Base-by-base conservation (phyloP, 2,888 invertebrate genomes). In the Stenichneumon culpator region DNA sequence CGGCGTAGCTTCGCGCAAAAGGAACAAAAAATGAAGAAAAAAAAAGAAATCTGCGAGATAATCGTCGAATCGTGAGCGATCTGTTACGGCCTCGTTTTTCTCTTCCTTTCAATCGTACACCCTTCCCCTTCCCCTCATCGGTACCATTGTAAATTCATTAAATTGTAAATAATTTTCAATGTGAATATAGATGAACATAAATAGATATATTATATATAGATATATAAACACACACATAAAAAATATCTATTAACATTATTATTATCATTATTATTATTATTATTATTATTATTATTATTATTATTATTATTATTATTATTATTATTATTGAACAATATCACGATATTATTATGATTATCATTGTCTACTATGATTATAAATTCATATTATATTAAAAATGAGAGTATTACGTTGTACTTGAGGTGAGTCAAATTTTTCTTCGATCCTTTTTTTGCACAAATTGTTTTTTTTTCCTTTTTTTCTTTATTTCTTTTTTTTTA, bases 321-420 rank as follows among this genome's bases (percentile, higher is more conserved):
- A 86, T 83, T 54, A 79, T 73, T 83, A 88, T 79, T 82, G 65
- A 83, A 86, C 78, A 90, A 87, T 88, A 88, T 86, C 68, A 86
- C 85, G 86, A 87, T 88, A 85, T 88, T 87, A 86, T 86, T 84
- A 87, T 86, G 47, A 73, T 89, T 89, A 92, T 92, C 93, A 93
- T 93, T 93, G 92, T 93, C 93, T 92, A 93, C 91, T 92, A 92
- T 91, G 91, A 93, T 93, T 93, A 93, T 91, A 88, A 92, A 93
- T 93, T 92, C 91, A 92, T 90, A 93, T 93, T 93, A 93, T 93
- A 93, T 93, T 93, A 93, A 93, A 93, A 93, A 92, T 90, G 89
- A 93, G 92, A 93, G 91, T 92, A 92, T 93, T 92, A 92, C 89
- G 92, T 93, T 93, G 91, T 91, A 92, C 57, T 77, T 65, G 77